Percentiles rank a stretch among this genome's conserved stretches.
These are phyloP conservation scores for Suillia variegata DNA, from an alignment of 2,888 invertebrate species.

Conservation along the genomic window DNA sequence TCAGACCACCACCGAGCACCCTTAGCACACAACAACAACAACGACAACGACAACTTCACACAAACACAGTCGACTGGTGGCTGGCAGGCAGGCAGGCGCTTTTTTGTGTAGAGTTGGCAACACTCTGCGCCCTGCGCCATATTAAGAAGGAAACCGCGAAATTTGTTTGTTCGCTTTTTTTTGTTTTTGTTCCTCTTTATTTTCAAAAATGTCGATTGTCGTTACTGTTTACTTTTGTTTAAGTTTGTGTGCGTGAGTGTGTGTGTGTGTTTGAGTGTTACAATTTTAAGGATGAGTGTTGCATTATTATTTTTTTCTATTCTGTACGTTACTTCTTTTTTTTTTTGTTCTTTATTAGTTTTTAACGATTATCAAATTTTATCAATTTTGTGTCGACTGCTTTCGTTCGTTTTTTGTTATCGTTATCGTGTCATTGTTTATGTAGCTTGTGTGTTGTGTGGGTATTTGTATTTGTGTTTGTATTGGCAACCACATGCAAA, in stretches of 20 bases:
- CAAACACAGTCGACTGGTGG: neutral
- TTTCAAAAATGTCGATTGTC: constrained; percentile 12
- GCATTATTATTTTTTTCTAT: neutral
- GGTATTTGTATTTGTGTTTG: neutral
- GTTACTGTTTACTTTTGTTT: neutral
- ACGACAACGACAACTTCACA: neutral
- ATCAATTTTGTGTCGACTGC: neutral
- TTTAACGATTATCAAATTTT: neutral
- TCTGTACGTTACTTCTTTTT: neutral
- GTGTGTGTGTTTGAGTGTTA: neutral
- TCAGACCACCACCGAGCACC: no score
- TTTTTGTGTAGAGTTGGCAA: neutral
- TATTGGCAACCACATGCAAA: constrained; percentile 1
- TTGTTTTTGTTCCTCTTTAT: constrained; percentile 1
- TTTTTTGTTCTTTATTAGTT: neutral
- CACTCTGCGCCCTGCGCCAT: constrained; percentile 1
- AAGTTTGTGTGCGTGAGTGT: neutral
- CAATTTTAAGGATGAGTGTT: constrained; percentile 1
- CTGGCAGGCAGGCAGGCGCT: neutral
- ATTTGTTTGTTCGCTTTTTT: constrained; percentile 11
- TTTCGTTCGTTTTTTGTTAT: constrained; percentile 2
- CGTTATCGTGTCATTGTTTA: neutral
- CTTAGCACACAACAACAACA: neutral
- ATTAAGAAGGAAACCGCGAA: neutral
- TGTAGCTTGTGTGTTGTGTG: neutral